Conservation (phyloP, 2,888 invertebrate species). For the Drosophila testacea region DNA sequence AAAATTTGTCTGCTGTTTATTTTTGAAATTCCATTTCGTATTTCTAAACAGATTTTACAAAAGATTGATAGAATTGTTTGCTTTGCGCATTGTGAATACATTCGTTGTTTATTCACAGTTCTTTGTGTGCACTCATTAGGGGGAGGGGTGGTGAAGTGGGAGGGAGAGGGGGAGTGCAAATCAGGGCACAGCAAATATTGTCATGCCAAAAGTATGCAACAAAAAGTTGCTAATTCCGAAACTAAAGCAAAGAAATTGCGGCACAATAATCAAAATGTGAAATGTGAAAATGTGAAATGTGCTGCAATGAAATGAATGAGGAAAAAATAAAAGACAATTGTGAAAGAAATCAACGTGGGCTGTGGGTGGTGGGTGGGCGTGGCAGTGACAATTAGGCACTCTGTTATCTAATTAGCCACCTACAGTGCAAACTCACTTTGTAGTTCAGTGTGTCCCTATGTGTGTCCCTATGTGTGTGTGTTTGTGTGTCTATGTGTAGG, state of each 20-base stretch:
- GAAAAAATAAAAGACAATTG: slow-evolving; percentile 37
- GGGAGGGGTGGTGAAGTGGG: background rate
- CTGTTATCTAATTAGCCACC: slow-evolving; percentile 84
- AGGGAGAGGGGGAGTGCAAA: slow-evolving; percentile 20
- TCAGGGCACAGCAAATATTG: slow-evolving; percentile 67
- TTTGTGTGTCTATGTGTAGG: slow-evolving; percentile 53
- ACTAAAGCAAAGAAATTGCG: slow-evolving; percentile 47
- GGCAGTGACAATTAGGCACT: slow-evolving; percentile 81
- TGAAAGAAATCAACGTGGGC: slow-evolving; percentile 17
- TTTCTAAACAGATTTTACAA: background rate
- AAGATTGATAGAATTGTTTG: slow-evolving; percentile 12
- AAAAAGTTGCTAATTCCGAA: slow-evolving; percentile 33
- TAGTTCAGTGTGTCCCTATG: slow-evolving; percentile 43
- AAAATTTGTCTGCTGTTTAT: too few relatives aligned
- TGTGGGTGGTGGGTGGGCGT: slow-evolving; percentile 45
- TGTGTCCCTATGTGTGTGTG: slow-evolving; percentile 32
- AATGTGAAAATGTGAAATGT: slow-evolving; percentile 23
- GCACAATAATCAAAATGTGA: slow-evolving; percentile 52
- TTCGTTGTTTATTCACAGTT: slow-evolving; percentile 16
- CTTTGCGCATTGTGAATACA: slow-evolving; percentile 19
- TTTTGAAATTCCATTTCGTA: too few relatives aligned
- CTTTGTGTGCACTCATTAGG: slow-evolving; percentile 21
- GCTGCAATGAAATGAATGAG: slow-evolving; percentile 16
- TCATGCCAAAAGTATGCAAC: slow-evolving; percentile 49
- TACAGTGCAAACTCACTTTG: slow-evolving; percentile 46